Conservation (phyloP, 2,888 invertebrate species). For the Diarsia mendica region DNA sequence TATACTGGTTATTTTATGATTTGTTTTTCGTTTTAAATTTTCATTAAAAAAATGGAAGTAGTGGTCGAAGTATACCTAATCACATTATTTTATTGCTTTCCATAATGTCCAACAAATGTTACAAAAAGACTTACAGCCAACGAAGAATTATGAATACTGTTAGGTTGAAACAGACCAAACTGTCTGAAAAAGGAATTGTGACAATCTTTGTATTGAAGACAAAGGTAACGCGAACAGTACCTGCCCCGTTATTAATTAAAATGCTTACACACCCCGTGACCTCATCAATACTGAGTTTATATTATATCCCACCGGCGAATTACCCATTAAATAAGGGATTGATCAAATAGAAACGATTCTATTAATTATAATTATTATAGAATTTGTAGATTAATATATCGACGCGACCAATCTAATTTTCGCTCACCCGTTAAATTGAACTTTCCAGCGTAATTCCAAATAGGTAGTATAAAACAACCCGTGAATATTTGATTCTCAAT, state of each 20-base stretch:
- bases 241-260: conserved; percentile 12
- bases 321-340: conserved; percentile 12
- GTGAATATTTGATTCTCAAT: conserved; percentile 52
- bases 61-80: background rate
- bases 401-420: conserved; percentile 35
- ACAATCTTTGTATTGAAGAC: background rate
- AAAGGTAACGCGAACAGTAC: background rate
- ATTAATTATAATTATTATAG: conserved; percentile 20
- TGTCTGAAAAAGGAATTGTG: background rate
- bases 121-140: background rate
- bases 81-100: background rate
- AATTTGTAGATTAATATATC: conserved; percentile 40
- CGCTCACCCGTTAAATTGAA: conserved; percentile 34
- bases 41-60: background rate
- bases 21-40: conserved; percentile 2
- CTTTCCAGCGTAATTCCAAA: conserved; percentile 27
- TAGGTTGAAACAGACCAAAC: background rate
- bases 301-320: conserved; percentile 11
- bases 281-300: conserved; percentile 17
- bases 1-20: background rate
- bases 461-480: conserved; percentile 29
- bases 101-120: background rate
- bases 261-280: background rate
- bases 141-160: background rate
- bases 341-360: conserved; percentile 23